phyloP scores from a whole-genome alignment of 2,888 invertebrate genomes.

The Sarcophaga caerulescens region DNA sequence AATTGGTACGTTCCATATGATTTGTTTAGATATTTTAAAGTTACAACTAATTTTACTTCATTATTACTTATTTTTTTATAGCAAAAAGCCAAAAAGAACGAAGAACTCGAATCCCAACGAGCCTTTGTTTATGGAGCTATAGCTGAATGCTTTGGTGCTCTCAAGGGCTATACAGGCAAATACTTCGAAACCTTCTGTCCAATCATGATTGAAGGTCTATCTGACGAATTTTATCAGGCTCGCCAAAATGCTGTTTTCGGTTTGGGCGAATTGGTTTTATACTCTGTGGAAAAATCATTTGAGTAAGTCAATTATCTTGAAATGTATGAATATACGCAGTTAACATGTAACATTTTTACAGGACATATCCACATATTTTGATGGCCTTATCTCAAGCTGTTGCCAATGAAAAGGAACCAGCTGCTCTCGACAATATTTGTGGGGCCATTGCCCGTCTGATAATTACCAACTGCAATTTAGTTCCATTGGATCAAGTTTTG shows the following conservation, averaged over 20 bases:
- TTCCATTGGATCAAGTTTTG: slow-evolving; percentile 88
- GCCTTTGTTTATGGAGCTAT: slow-evolving; percentile 88
- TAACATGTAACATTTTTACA: slow-evolving; percentile 72
- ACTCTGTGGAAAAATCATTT: slow-evolving; percentile 85
- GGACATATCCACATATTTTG: slow-evolving; percentile 86
- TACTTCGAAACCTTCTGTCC: slow-evolving; percentile 85
- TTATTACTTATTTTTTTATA: slow-evolving; percentile 76
- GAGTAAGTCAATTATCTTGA: slow-evolving; percentile 80
- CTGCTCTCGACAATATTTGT: slow-evolving; percentile 89
- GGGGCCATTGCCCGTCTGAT: slow-evolving; percentile 89
- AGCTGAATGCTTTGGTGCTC: slow-evolving; percentile 86
- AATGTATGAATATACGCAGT: neutral
- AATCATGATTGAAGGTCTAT: slow-evolving; percentile 84
- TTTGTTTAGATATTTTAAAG: neutral
- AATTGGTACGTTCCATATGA: slow-evolving; percentile 83
- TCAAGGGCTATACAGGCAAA: slow-evolving; percentile 83
- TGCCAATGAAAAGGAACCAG: slow-evolving; percentile 84
- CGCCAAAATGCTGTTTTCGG: slow-evolving; percentile 90
- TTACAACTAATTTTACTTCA: neutral
- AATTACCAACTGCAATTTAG: slow-evolving; percentile 83
- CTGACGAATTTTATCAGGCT: slow-evolving; percentile 86
- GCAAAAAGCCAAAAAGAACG: slow-evolving; percentile 84
- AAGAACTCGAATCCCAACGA: slow-evolving; percentile 83
- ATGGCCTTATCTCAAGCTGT: slow-evolving; percentile 86
- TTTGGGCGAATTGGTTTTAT: slow-evolving; percentile 87